Conservation (phyloP, 2,113 vertebrate species). For the Hydrochoerus hydrochaeris region DNA sequence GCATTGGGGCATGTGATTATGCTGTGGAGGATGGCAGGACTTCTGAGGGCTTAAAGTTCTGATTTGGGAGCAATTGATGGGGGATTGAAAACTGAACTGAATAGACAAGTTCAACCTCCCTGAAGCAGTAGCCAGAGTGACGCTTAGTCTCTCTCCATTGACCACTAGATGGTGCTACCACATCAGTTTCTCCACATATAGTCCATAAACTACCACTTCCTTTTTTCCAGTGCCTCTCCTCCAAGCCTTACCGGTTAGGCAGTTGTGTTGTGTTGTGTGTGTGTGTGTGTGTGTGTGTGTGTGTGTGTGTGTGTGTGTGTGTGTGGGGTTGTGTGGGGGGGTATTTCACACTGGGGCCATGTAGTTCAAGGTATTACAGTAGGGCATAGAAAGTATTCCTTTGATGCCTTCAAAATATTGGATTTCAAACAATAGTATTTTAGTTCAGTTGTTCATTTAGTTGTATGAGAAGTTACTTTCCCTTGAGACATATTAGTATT, state of each 20-base stretch:
- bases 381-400: neutral
- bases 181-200: neutral
- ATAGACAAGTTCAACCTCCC: neutral
- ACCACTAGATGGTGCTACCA: slow-evolving; percentile 70
- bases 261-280: too few relatives aligned
- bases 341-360: neutral
- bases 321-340: neutral
- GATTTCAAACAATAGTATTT: slow-evolving; percentile 1
- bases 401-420: neutral
- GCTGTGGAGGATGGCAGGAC: neutral
- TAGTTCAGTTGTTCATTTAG: slow-evolving; percentile 48
- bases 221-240: neutral
- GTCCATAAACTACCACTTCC: neutral
- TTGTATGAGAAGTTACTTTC: slow-evolving; percentile 1
- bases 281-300: too few relatives aligned
- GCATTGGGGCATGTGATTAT: neutral
- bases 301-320: neutral
- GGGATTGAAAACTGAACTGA: neutral
- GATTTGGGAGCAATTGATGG: neutral
- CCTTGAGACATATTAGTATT: slow-evolving; percentile 30
- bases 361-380: neutral
- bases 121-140: neutral
- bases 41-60: neutral
- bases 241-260: neutral
- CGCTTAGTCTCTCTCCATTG: neutral